Percentiles rank a stretch among this genome's conserved stretches.
Conservation (phyloP, 2,113 vertebrate genomes). For the Eudyptes chrysolophus region DNA sequence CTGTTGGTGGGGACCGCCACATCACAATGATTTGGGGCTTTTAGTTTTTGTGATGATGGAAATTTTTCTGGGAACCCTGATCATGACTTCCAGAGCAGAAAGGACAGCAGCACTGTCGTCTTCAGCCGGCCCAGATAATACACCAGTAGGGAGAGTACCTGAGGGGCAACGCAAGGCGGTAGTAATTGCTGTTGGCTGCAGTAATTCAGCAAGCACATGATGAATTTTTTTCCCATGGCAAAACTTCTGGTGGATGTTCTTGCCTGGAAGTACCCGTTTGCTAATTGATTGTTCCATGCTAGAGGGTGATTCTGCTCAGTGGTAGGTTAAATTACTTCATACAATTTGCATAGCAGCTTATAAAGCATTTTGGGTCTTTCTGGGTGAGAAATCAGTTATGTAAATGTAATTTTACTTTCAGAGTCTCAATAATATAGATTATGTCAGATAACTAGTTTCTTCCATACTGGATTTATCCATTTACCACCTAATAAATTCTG, state of each 20-base stretch:
- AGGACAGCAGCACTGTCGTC: not conserved
- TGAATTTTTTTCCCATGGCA: not conserved
- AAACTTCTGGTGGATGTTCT: not conserved
- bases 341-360: not conserved
- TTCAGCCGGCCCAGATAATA: fast-evolving
- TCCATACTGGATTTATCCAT: not conserved
- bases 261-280: not conserved
- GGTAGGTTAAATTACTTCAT: not conserved
- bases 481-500: not conserved
- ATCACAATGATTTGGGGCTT: not conserved
- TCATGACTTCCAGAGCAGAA: not conserved
- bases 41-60: not conserved
- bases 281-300: not conserved
- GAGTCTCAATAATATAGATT: not conserved
- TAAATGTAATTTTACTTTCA: not conserved
- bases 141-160: fast-evolving
- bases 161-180: not conserved
- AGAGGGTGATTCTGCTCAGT: not conserved
- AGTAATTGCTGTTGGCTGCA: not conserved
- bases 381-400: not conserved
- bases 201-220: not conserved
- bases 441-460: not conserved
- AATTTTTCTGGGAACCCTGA: not conserved
- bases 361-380: not conserved
- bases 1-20: not conserved